phyloP scores from a whole-genome alignment of 2,888 invertebrate genomes.

The Calameuta filiformis region DNA sequence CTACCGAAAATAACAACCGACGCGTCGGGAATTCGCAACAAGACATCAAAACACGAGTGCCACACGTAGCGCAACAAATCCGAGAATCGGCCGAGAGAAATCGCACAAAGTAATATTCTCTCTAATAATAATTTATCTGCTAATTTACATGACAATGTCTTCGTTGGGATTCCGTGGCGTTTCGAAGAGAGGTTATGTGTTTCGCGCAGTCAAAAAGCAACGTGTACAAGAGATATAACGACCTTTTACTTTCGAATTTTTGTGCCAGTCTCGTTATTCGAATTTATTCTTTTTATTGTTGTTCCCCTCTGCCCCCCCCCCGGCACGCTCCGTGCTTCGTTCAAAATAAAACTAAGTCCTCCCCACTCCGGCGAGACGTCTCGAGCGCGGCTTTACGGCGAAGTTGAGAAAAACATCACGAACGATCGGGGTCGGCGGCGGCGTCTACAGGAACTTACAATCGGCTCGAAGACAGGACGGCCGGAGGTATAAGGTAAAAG shows the following conservation, averaged over 20 bases:
- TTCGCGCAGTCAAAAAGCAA: not conserved
- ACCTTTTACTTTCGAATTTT: not conserved
- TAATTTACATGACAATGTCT: not conserved
- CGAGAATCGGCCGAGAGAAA: not conserved
- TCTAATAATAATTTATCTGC: not conserved
- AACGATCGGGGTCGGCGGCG: slow-evolving; percentile 3
- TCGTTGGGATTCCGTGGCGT: not conserved
- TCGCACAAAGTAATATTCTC: not conserved
- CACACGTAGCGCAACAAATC: not conserved
- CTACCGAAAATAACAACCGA: not conserved
- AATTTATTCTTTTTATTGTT: not conserved
- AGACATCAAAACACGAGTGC: not conserved
- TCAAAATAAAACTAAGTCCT: not conserved
- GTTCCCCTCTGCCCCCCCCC: accelerated
- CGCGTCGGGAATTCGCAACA: not conserved
- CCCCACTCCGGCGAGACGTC: not conserved
- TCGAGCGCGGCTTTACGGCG: not conserved
- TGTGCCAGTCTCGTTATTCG: not conserved
- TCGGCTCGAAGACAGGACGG: not conserved
- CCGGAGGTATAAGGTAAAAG: not conserved
- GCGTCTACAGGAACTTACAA: not conserved
- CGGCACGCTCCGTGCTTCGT: not conserved
- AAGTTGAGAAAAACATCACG: not conserved
- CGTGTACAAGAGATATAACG: not conserved
- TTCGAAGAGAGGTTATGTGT: not conserved